Evolutionary conservation across 2,888 invertebrate genomes (phyloP).

Genomic region (Malthinus seriepunctatus): DNA sequence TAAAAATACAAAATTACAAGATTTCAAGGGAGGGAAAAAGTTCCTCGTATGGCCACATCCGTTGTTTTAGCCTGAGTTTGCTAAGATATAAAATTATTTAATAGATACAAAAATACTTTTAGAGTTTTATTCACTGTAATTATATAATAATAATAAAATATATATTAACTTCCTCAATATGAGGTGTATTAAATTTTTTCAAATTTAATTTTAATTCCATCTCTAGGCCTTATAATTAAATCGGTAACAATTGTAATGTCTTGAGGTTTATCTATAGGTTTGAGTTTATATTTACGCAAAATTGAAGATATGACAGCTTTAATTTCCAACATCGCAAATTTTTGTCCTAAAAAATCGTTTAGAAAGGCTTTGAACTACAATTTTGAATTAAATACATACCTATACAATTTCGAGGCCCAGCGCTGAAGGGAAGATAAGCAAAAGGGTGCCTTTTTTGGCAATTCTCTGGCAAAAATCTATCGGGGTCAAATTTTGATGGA

Average conservation of each 20-base stretch:
- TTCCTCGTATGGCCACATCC: no score
- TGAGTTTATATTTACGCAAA: constrained; percentile 58
- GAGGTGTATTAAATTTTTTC: neutral
- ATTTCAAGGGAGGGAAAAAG: no score
- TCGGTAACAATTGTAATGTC: constrained; percentile 55
- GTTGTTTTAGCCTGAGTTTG: no score
- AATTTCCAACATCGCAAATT: constrained; percentile 69
- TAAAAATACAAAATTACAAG: no score
- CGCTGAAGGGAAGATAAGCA: constrained; percentile 69
- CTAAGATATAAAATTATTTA: no score
- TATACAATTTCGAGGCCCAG: constrained; percentile 70
- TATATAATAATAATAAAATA: no score
- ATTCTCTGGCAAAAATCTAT: constrained; percentile 69
- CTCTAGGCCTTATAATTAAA: constrained; percentile 55
- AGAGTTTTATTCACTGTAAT: no score
- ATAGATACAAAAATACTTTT: no score
- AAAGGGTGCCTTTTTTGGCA: constrained; percentile 61
- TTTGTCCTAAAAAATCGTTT: constrained; percentile 58
- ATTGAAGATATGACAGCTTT: constrained; percentile 61
- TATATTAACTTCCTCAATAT: no score
- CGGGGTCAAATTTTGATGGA: constrained; percentile 70
- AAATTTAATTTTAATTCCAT: constrained; percentile 52
- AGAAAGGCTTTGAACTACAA: neutral
- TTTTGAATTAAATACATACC: constrained; percentile 50
- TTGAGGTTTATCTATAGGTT: constrained; percentile 55